Percentiles rank a stretch among this genome's conserved stretches.
These are phyloP conservation scores for Micromussa lordhowensis DNA, from an alignment of 92 coral and sea anemone species.

Conservation along the genomic window DNA sequence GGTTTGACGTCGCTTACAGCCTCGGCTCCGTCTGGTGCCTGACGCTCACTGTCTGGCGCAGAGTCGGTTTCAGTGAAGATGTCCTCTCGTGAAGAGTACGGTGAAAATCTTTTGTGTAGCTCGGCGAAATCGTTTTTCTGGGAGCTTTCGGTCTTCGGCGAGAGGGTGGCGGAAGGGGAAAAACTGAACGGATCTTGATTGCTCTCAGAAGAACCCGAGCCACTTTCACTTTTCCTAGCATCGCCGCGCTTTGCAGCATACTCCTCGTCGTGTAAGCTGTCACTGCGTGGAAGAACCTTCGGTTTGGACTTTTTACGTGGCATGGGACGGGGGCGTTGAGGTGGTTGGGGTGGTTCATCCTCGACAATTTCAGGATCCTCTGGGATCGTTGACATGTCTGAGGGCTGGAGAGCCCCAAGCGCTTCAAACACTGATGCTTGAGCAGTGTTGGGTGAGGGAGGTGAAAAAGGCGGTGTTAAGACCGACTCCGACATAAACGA, in stretches of 20 bases:
- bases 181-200: constrained; percentile 78
- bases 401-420: constrained; percentile 42
- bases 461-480: constrained; percentile 83
- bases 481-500: constrained; percentile 62
- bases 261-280: constrained; percentile 74
- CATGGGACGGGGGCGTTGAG: constrained; percentile 12
- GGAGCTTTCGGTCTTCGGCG: constrained; percentile 2
- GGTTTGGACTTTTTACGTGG: constrained; percentile 22
- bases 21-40: constrained; percentile 47
- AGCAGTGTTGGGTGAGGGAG: constrained; percentile 89
- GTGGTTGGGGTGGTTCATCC: not conserved
- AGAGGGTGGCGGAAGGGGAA: constrained; percentile 40
- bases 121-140: constrained; percentile 55
- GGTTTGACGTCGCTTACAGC: constrained; percentile 41
- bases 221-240: not conserved
- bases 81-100: constrained; percentile 69
- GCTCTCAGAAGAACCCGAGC: constrained; percentile 11
- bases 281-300: constrained; percentile 57
- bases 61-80: constrained; percentile 33
- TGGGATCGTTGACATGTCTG: constrained; percentile 43
- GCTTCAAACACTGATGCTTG: constrained; percentile 79
- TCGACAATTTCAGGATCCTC: constrained; percentile 26
- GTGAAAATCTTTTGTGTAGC: constrained; percentile 72
- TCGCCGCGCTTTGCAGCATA: constrained; percentile 14
- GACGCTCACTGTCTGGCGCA: constrained; percentile 8